Conservation (phyloP, 2,113 vertebrate genomes). For the Rhabdornis inornatus region DNA sequence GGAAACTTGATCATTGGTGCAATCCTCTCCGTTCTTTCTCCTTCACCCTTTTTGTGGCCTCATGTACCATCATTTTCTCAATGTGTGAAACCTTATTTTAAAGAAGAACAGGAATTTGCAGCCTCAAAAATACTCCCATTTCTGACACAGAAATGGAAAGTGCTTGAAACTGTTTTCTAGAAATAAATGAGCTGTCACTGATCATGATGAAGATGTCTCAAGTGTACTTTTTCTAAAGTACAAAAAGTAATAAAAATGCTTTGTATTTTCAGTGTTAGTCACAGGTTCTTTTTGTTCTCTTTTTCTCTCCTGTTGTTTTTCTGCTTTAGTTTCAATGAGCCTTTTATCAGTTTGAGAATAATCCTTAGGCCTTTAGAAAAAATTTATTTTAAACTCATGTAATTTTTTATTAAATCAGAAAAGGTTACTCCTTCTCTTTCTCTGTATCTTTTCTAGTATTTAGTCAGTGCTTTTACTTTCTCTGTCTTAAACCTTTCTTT, state of each 20-base stretch:
- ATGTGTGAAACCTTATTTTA: background rate
- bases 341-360: background rate
- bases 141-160: background rate
- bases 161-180: background rate
- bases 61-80: background rate
- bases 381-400: background rate
- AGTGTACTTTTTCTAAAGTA: background rate
- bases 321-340: background rate
- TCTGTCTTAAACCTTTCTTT: background rate
- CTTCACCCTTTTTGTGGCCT: background rate
- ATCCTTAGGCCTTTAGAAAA: background rate
- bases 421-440: background rate
- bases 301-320: background rate
- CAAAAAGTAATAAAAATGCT: slow-evolving; percentile 21
- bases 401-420: background rate
- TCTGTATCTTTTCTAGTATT: background rate
- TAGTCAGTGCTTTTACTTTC: background rate
- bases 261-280: background rate
- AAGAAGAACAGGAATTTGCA: background rate
- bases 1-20: background rate
- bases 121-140: background rate
- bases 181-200: slow-evolving; percentile 11
- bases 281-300: background rate
- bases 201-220: slow-evolving; percentile 18
- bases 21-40: background rate